Conservation (phyloP, 2,113 vertebrate genomes). For the Synchiropus splendidus region DNA sequence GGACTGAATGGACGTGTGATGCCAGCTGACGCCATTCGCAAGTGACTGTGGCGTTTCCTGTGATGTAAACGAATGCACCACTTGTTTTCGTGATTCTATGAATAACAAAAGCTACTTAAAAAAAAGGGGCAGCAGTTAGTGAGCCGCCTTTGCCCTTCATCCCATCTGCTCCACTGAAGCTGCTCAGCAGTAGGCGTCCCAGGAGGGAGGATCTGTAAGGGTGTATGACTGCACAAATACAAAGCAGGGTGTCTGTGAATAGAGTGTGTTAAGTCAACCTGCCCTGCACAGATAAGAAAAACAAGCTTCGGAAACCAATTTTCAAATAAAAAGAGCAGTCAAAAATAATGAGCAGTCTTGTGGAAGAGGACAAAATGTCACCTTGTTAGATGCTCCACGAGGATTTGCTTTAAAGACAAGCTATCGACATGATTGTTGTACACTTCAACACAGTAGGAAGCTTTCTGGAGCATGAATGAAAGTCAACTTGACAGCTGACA, state of each 20-base stretch:
- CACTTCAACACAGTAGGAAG: conserved; percentile 9
- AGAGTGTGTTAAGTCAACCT: conserved; percentile 17
- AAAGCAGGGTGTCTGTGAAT: conserved; percentile 30
- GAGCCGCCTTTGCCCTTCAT: conserved; percentile 36
- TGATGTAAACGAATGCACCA: conserved; percentile 3
- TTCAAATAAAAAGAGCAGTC: conserved; percentile 13
- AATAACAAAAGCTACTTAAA: conserved; percentile 6
- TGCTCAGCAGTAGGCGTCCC: conserved; percentile 17
- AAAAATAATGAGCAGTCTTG: conserved; percentile 4
- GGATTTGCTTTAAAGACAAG: no score
- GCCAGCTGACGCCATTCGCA: no score
- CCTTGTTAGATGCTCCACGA: no score
- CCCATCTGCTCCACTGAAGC: conserved; percentile 41
- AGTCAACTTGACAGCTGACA: conserved; percentile 43
- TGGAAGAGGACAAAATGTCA: conserved; percentile 15
- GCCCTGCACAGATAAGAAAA: background rate
- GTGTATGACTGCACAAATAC: conserved; percentile 23
- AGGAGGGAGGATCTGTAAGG: conserved; percentile 9
- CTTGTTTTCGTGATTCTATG: conserved; percentile 13
- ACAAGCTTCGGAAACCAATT: conserved; percentile 16
- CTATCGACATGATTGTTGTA: conserved; percentile 6
- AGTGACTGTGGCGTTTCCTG: no score
- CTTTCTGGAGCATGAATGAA: conserved; percentile 20
- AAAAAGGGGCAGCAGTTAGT: conserved; percentile 22
- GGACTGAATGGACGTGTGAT: background rate